These are phyloP conservation scores for Etheostoma nigrum DNA, from an alignment of 2,797 vertebrate species.

Conservation along the genomic window DNA sequence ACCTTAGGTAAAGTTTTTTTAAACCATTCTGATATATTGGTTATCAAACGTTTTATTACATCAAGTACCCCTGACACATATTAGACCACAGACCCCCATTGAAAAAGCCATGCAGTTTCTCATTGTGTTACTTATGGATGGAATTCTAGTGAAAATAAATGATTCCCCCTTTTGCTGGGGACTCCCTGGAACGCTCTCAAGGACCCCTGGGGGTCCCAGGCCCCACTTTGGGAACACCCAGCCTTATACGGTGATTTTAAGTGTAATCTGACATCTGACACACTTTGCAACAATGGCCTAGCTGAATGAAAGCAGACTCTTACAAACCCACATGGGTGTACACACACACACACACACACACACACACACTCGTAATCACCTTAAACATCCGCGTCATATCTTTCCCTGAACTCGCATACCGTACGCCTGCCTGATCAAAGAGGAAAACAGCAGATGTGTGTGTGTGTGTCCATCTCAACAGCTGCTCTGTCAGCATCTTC, in stretches of 20 bases:
- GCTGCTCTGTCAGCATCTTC: conserved; percentile 80
- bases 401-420: conserved; percentile 52
- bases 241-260: conserved; percentile 20
- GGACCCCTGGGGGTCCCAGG: too few relatives aligned
- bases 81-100: too few relatives aligned
- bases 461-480: conserved; percentile 66
- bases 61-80: too few relatives aligned
- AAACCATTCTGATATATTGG: conserved; percentile 22
- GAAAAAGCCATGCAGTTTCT: too few relatives aligned
- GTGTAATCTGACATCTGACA: conserved; percentile 43
- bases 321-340: conserved; percentile 25
- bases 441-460: conserved; percentile 48
- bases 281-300: conserved; percentile 54
- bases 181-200: too few relatives aligned
- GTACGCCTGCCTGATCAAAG: conserved; percentile 73
- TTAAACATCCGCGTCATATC: conserved; percentile 69
- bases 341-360: conserved; percentile 20
- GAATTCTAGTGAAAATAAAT: too few relatives aligned
- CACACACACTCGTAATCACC: conserved; percentile 60
- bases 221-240: background rate
- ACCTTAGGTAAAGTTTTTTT: background rate
- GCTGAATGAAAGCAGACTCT: conserved; percentile 50
- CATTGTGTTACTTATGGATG: too few relatives aligned
- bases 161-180: too few relatives aligned
- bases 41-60: too few relatives aligned